phyloP scores from a whole-genome alignment of 2,888 invertebrate species.

The Ichneumon xanthorius region DNA sequence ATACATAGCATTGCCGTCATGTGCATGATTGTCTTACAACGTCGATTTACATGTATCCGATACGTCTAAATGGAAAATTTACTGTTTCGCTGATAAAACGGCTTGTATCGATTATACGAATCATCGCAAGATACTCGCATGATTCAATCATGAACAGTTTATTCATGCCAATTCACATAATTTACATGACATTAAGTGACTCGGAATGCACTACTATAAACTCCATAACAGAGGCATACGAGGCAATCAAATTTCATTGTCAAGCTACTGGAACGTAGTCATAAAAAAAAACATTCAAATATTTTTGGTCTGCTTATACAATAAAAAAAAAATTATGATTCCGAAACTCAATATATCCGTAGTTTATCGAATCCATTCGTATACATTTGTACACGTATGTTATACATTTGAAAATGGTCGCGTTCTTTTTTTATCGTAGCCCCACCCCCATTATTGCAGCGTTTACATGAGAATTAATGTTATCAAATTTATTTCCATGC shows the following conservation, averaged over 20 bases:
- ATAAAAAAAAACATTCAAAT: background rate
- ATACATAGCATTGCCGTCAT: conserved; percentile 45
- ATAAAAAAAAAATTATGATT: background rate
- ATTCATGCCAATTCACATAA: conserved; percentile 33
- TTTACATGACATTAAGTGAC: conserved; percentile 20
- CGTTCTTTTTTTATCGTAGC: background rate
- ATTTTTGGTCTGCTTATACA: background rate
- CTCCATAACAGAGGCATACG: conserved; percentile 3
- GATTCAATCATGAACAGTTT: conserved; percentile 29
- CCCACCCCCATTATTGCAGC: background rate
- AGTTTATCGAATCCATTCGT: background rate
- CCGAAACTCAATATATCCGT: background rate
- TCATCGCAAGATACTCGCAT: conserved; percentile 31
- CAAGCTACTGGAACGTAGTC: conserved; percentile 13
- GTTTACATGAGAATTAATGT: conserved; percentile 74
- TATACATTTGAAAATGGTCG: background rate
- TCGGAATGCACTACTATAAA: conserved; percentile 10
- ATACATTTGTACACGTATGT: background rate
- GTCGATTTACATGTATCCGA: conserved; percentile 20
- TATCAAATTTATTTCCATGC: conserved; percentile 84
- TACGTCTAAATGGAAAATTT: background rate
- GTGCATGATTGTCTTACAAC: conserved; percentile 49
- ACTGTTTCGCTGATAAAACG: conserved; percentile 13
- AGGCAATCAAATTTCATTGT: conserved; percentile 17
- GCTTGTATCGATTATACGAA: conserved; percentile 39